Base-by-base conservation (phyloP, 1,140 invertebrate genomes). In the Chrysoperla carnea region DNA sequence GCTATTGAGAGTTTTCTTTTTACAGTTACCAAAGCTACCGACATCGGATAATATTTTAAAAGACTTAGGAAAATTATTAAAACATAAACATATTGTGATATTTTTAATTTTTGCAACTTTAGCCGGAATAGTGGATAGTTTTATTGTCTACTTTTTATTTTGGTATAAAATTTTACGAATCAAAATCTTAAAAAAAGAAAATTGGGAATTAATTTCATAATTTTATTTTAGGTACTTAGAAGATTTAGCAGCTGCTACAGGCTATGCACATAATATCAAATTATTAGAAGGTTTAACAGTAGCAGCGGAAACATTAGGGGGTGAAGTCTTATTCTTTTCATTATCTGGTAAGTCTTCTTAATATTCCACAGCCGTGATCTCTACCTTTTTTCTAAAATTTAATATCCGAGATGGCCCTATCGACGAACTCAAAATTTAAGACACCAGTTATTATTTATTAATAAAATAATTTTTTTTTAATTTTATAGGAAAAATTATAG, bases 81-180 rank as follows among this genome's bases (percentile, higher is more conserved):
- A 62, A 17, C 62, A 75, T 39, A 71, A 71, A 8, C 57, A 72
- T 1, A 75, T 82, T 2, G 47, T 72, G 0, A 68, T 74, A 23
- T 85, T 84, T 55, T 59, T 84, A 23, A 51, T 66, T 1, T 85
- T 81, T 51, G 75, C 81, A 1, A 70, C 75, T 1, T 63, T 81
- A 2, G 77, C 72, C 6, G 81, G 81, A 6, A 75, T 81, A 9
- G 63, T 82, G 29, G 82, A 84, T 52, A 76, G 80, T 42, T 83
- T 84, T 53, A 69, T 84, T 12, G 76, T 84, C 29, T 84, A 82
- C 50, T 84, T 79, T 51, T 67, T 84, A 57, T 81, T 85, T 52
- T 84, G 81, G 82, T 82, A 62, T 66, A 58, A 59, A 39, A 23
- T 29, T 40, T 7, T 15, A 40, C 11, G 17, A 23, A 5, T 23